phyloP scores from a whole-genome alignment of 2,888 invertebrate species.

The Acrobasis repandana region DNA sequence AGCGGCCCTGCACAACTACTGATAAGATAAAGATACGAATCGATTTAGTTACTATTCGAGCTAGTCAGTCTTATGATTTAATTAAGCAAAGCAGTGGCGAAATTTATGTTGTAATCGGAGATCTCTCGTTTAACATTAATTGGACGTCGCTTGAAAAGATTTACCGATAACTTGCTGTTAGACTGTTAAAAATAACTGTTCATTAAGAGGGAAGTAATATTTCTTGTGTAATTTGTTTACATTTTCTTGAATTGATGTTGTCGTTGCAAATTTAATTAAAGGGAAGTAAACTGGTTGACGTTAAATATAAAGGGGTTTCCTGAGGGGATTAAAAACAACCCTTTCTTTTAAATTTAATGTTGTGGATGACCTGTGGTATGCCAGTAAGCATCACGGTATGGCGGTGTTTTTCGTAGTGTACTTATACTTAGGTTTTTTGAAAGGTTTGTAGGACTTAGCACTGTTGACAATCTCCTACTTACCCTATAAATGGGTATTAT shows the following conservation, averaged over 20 bases:
- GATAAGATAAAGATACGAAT: slow-evolving; percentile 30
- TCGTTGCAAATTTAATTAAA: slow-evolving; percentile 9
- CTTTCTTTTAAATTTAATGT: neutral
- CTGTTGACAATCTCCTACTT: too few species aligned
- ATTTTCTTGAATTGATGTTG: slow-evolving; percentile 7
- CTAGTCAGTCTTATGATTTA: slow-evolving; percentile 48
- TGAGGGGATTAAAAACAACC: neutral
- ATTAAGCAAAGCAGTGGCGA: slow-evolving; percentile 53
- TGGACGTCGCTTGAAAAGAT: slow-evolving; percentile 54
- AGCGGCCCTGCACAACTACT: too few species aligned
- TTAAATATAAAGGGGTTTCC: neutral
- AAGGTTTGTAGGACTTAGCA: too few species aligned
- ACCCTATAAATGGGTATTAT: too few species aligned
- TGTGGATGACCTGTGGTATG: too few species aligned
- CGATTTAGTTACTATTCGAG: slow-evolving; percentile 40
- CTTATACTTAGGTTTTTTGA: too few species aligned
- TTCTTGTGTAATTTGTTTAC: slow-evolving; percentile 15
- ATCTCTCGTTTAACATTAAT: slow-evolving; percentile 64
- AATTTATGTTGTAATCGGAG: slow-evolving; percentile 64
- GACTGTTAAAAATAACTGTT: slow-evolving; percentile 36
- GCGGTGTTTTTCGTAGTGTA: too few species aligned
- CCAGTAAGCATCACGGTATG: too few species aligned
- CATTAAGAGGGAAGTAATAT: slow-evolving; percentile 32
- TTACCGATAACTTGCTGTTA: slow-evolving; percentile 53
- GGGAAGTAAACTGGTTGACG: slow-evolving; percentile 23